A percentile compares a stretch with the other conserved stretches of the same genome.
Conservation (phyloP, 2,113 vertebrate genomes). For the Amazona guildingii region DNA sequence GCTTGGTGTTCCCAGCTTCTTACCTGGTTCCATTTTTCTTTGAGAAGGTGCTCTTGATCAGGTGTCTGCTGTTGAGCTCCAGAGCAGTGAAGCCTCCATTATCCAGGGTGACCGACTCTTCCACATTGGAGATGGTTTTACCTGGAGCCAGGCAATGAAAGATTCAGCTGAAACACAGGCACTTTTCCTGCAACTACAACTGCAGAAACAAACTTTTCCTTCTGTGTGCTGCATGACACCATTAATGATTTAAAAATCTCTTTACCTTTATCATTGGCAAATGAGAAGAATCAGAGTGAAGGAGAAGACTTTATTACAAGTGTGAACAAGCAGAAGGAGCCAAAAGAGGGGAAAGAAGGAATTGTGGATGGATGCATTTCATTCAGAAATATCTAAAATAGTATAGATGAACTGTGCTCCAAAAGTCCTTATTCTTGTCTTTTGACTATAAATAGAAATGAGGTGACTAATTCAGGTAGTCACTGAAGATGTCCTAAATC, state of each 20-base stretch:
- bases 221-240: neutral
- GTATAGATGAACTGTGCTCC: neutral
- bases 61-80: slow-evolving; percentile 91
- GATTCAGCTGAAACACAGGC: slow-evolving; percentile 1
- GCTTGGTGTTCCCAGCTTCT: neutral
- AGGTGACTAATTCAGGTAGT: neutral
- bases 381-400: neutral
- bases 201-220: neutral
- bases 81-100: slow-evolving; percentile 92
- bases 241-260: neutral
- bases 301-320: neutral
- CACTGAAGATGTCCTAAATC: neutral
- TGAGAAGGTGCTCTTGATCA: slow-evolving; percentile 90
- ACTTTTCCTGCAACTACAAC: neutral
- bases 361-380: neutral
- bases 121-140: slow-evolving; percentile 83
- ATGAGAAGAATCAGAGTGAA: neutral
- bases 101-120: slow-evolving; percentile 90
- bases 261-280: neutral
- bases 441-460: neutral
- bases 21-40: slow-evolving; percentile 95
- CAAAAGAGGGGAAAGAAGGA: neutral
- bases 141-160: slow-evolving; percentile 70
- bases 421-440: neutral
- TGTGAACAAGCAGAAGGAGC: neutral